Evolutionary conservation across 1,140 invertebrate species (phyloP), one percentile per base, ranked within the genome.

Genomic region (Ostrea edulis): DNA sequence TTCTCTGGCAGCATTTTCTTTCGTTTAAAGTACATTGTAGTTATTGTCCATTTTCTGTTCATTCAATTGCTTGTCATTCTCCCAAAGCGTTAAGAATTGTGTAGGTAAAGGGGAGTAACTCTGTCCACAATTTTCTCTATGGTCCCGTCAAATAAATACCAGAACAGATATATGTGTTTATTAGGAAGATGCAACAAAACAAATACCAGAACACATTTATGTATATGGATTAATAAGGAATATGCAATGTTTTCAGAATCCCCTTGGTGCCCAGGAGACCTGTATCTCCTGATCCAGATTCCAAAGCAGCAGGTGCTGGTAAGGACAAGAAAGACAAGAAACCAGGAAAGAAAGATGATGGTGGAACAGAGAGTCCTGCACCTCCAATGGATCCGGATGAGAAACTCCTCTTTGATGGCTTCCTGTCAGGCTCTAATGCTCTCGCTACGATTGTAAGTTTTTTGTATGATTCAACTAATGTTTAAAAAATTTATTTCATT

Each of bases 341-440:
- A 81, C 88, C 82, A 17, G 91, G n/a, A 22, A 94, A 93, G 87
- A 93, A 94, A 77, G 88, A 93, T 22, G 92, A 90, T 51, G 90
- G 88, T 25, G 90, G 90, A 20, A 84, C 87, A 58, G 93, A 93
- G 81, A 94, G 93, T 68, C 94, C 94, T 2, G 84, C 92, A 20
- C 93, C 93, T 51, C 93, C 93, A 11, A 85, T 89, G 53, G 94
- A 95, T 90, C 91, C 91, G 2, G 95, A 95, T 92, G 95, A 95
- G 89, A 93, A 91, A 90, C 91, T 95, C 8, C 90, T 95, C 54
- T 93, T 89, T 90, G 94, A 95, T 92, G 93, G 93, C 54, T 93
- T 88, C 90, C 90, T 88, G 1, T 92, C 84, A 58, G 94, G 90
- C 20, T 65, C 91, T 8, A 84, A 86, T 82, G 91, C 86, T 65